Evolutionary conservation across 2,797 vertebrate species (phyloP).

Genomic region (Onychomys torridus): DNA sequence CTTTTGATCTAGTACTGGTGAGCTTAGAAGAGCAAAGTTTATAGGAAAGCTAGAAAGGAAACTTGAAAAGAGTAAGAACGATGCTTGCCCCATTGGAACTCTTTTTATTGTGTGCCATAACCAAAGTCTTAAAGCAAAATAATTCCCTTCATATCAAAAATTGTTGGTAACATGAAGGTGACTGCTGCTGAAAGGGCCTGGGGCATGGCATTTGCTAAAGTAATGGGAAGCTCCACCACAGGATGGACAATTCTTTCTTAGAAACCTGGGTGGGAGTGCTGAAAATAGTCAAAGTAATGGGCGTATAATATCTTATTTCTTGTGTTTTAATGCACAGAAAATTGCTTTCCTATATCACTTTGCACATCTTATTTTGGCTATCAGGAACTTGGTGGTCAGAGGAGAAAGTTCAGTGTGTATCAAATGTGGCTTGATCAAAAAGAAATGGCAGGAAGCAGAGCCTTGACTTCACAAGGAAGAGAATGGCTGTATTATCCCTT

Average conservation of each 20-base stretch:
- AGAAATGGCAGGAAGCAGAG: neutral
- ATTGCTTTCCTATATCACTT: conserved; percentile 57
- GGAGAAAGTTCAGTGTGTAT: conserved; percentile 43
- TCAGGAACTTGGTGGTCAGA: conserved; percentile 36
- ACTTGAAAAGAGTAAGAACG: neutral
- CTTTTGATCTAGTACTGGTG: conserved; percentile 12
- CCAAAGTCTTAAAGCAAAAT: conserved; percentile 47
- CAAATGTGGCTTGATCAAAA: conserved; percentile 50
- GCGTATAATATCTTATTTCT: neutral
- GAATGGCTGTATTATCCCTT: conserved; percentile 65
- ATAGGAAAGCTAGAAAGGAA: neutral
- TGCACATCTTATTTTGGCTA: conserved; percentile 36
- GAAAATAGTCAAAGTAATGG: neutral
- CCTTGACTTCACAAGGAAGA: conserved; percentile 54
- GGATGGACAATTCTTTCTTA: neutral
- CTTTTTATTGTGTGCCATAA: neutral
- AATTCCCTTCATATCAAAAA: conserved; percentile 28
- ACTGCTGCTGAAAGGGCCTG: neutral
- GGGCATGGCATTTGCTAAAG: neutral
- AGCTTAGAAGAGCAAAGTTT: neutral
- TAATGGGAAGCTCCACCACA: neutral
- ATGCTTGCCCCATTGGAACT: neutral
- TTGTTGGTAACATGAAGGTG: neutral
- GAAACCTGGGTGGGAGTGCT: neutral
- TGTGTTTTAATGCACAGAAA: conserved; percentile 36